phyloP scores from a whole-genome alignment of 2,888 invertebrate genomes.

The Buathra laborator region DNA sequence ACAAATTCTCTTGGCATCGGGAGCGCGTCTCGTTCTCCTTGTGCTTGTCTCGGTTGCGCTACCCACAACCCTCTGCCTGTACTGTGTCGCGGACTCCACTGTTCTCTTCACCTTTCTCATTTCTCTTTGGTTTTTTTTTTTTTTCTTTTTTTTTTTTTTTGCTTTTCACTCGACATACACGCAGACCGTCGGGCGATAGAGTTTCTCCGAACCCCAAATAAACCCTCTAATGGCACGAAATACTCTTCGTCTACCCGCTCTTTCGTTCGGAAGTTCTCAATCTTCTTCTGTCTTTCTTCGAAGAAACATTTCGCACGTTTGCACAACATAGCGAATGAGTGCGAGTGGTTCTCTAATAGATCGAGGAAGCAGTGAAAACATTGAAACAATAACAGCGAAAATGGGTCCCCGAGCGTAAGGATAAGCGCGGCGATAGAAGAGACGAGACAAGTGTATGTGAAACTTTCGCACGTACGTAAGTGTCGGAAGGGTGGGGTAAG shows the following conservation, averaged over 20 bases:
- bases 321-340: background rate
- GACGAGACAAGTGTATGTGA: background rate
- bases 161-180: conserved; percentile 7
- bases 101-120: conserved; percentile 37
- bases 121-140: conserved; percentile 38
- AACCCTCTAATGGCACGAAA: conserved; percentile 67
- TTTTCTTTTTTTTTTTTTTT: conserved; percentile 15
- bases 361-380: conserved; percentile 58
- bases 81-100: conserved; percentile 33
- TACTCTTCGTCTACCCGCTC: conserved; percentile 68
- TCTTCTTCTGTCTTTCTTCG: conserved; percentile 39
- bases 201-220: conserved; percentile 62
- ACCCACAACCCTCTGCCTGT: conserved; percentile 37
- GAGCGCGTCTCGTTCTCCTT: conserved; percentile 13
- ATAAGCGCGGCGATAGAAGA: background rate
- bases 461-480: conserved; percentile 20
- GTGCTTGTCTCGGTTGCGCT: conserved; percentile 2
- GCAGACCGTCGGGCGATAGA: conserved; percentile 6
- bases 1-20: conserved; percentile 58
- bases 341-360: conserved; percentile 63
- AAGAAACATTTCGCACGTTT: conserved; percentile 37
- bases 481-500: background rate
- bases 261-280: conserved; percentile 55
- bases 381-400: conserved; percentile 56
- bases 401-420: background rate